phyloP scores from a whole-genome alignment of 1,140 invertebrate species.

The Drosophila fuyamai region DNA sequence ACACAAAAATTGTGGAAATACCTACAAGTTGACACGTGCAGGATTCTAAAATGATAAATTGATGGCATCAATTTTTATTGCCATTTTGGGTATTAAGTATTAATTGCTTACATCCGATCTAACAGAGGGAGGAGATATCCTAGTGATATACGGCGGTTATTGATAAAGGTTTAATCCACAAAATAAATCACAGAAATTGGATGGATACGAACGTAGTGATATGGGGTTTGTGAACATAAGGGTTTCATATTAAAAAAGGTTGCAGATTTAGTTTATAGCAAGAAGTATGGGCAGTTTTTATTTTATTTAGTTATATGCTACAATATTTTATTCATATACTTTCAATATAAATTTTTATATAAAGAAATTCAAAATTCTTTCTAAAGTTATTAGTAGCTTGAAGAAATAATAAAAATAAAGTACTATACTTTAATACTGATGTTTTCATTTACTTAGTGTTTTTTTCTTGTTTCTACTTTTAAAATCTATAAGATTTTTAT shows the following conservation, averaged over 20 bases:
- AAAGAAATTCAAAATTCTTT: too few species aligned
- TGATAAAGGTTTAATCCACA: conserved; percentile 29
- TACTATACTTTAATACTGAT: too few species aligned
- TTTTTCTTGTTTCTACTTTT: not conserved
- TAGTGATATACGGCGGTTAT: conserved; percentile 32
- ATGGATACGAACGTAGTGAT: not conserved
- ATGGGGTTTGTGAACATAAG: not conserved
- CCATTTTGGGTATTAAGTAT: conserved; percentile 64
- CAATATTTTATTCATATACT: too few species aligned
- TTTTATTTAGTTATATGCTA: too few species aligned
- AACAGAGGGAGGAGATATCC: conserved; percentile 4
- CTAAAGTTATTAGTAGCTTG: too few species aligned
- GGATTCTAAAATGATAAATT: conserved; percentile 66
- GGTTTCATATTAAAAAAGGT: not conserved
- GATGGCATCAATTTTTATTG: conserved; percentile 68
- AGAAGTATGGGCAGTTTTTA: too few species aligned
- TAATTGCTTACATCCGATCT: conserved; percentile 53
- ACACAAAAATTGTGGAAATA: conserved; percentile 37
- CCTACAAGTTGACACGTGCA: conserved; percentile 67
- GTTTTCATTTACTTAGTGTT: too few species aligned
- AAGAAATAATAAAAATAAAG: too few species aligned
- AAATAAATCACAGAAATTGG: conserved; percentile 26
- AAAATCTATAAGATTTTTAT: not conserved
- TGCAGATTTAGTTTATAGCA: too few species aligned
- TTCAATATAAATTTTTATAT: too few species aligned